Conservation (phyloP, 2,113 vertebrate genomes). For the Upupa epops region DNA sequence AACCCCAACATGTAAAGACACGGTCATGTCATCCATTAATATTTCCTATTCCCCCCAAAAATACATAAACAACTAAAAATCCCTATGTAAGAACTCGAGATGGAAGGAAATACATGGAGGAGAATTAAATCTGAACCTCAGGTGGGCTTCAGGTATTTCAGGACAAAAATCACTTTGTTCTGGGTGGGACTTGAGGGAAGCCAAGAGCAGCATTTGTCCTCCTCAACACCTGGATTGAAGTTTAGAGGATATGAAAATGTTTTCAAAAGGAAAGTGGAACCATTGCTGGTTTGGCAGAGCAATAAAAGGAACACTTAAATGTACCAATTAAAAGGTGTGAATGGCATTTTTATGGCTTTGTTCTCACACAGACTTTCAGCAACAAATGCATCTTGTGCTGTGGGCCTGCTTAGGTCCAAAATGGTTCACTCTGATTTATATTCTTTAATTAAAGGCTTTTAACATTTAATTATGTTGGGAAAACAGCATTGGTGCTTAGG, state of each 20-base stretch:
- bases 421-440: slow-evolving; percentile 62
- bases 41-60: background rate
- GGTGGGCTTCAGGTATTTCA: background rate
- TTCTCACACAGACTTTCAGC: background rate
- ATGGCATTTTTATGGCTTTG: slow-evolving; percentile 12
- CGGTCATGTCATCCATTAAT: background rate
- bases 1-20: background rate
- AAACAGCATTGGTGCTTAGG: slow-evolving; percentile 3
- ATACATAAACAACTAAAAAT: slow-evolving; percentile 19
- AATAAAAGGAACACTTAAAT: background rate
- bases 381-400: background rate
- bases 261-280: background rate
- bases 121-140: slow-evolving; percentile 1
- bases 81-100: background rate
- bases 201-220: background rate
- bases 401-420: background rate
- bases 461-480: slow-evolving; percentile 64
- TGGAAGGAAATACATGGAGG: background rate
- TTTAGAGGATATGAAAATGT: background rate
- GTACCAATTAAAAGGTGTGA: slow-evolving; percentile 1
- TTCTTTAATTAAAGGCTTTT: slow-evolving; percentile 72
- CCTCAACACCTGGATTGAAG: background rate
- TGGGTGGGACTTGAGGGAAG: background rate
- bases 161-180: background rate
- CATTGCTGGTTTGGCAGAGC: slow-evolving; percentile 7